Conservation (phyloP, 2,797 vertebrate genomes). For the Eidolon dupreanum region DNA sequence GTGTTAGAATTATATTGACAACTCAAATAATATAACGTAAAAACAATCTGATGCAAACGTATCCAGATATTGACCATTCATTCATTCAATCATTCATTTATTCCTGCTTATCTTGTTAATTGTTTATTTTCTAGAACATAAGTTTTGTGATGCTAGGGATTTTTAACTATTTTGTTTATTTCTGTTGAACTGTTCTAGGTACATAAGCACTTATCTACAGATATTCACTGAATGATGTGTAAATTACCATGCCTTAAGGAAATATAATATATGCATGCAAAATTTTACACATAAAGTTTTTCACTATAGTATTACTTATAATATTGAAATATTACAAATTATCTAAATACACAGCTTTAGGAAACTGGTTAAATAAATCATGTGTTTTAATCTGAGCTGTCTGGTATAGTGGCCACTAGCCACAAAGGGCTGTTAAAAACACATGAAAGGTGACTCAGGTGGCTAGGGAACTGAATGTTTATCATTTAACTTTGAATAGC, state of each 20-base stretch:
- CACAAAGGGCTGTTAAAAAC: background rate
- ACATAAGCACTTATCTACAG: background rate
- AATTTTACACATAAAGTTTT: background rate
- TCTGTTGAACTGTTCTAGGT: background rate
- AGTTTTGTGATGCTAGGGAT: background rate
- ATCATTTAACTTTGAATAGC: background rate
- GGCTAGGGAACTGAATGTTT: background rate
- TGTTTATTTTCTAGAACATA: background rate
- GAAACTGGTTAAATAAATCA: background rate
- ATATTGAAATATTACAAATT: background rate
- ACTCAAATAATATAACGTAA: background rate
- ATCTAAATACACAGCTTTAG: background rate
- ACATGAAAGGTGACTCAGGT: background rate
- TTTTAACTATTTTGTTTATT: background rate
- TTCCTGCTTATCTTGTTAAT: background rate
- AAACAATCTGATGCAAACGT: background rate
- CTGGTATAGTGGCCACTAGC: background rate
- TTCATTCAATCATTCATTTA: background rate
- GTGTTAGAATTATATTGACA: background rate
- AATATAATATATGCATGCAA: background rate
- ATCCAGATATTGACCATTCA: background rate
- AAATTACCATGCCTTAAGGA: background rate
- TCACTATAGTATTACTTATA: background rate
- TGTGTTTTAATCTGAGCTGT: background rate
- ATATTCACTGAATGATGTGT: background rate